Evolutionary conservation across 2,113 vertebrate genomes (phyloP).

Genomic region (Myrmecophaga tridactyla): DNA sequence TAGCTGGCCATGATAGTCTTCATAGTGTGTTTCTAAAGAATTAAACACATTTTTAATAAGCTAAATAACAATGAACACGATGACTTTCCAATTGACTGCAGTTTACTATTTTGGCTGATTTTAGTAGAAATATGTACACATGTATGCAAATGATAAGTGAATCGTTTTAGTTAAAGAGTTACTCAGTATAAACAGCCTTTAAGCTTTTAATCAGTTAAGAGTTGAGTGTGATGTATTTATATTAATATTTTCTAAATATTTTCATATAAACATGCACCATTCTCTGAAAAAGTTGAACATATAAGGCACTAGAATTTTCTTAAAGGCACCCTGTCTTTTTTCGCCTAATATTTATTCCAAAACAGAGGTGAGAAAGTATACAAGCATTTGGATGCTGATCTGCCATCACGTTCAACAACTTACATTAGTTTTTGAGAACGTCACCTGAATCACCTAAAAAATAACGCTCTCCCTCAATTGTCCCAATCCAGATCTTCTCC

Average conservation of each 20-base stretch:
- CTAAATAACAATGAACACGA: slow-evolving; percentile 26
- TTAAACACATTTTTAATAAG: slow-evolving; percentile 50
- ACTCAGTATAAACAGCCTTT: slow-evolving; percentile 40
- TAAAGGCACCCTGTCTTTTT: slow-evolving; percentile 2
- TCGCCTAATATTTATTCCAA: slow-evolving; percentile 36
- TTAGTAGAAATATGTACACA: slow-evolving; percentile 10
- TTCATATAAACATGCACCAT: slow-evolving; percentile 36
- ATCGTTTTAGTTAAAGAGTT: slow-evolving; percentile 17
- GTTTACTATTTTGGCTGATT: slow-evolving; percentile 44
- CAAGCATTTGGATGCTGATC: neutral
- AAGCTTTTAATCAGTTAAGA: slow-evolving; percentile 48
- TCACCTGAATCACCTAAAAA: neutral
- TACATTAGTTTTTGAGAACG: neutral
- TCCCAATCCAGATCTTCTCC: neutral
- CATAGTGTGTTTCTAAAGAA: slow-evolving; percentile 23
- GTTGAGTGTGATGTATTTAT: slow-evolving; percentile 39
- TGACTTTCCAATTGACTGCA: slow-evolving; percentile 41
- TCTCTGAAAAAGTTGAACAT: slow-evolving; percentile 22
- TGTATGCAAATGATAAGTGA: slow-evolving; percentile 47
- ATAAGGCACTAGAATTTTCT: neutral
- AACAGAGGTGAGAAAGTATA: slow-evolving; percentile 21
- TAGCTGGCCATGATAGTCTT: neutral
- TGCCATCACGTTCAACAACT: neutral
- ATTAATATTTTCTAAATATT: slow-evolving; percentile 59
- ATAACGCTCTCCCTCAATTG: neutral